Evolutionary conservation across 2,113 vertebrate species (phyloP), one percentile per base, ranked within the genome.

Genomic region (Hemiprocne comata): DNA sequence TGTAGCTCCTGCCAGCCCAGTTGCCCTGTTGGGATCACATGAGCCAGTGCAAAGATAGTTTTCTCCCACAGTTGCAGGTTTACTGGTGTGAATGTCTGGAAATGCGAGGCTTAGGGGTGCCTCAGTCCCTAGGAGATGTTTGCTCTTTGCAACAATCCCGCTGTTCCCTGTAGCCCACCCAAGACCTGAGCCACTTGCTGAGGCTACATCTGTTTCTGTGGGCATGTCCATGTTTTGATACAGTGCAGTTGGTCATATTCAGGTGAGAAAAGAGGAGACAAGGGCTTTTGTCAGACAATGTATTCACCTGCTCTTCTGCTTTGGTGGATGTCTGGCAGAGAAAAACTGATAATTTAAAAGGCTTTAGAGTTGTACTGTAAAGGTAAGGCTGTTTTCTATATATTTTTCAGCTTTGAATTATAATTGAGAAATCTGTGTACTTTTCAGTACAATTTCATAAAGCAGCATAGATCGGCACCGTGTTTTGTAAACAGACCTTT

Each of bases 241-340:
- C 23, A 55, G 67, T 9, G 48, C 1, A 0, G 57, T 2, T 38
- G 44, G 42, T 57, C 2, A 0, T 14, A n/a, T 29, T 31, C 53
- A 20, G 54, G 67, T 76, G 69, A 36, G 24, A 15, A 53, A 44
- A 46, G 50, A 42, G 33, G 46, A 60, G 44, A 58, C 5, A 5
- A 70, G 20, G 46, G 15, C 23, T 65, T 14, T 7, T 53, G 25
- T 42, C 9, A 13, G 10, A 36, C 18, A 17, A 2, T 11, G 9
- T 34, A 36, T 65, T 92, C 53, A 5, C 29, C 29, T 54, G 36
- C 21, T 67, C 83, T 87, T 34, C 51, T 72, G 48, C 38, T 67
- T 58, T 12, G 24, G 48, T 53, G 42, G 51, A 33, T 15, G 38
- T 29, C 21, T 15, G 5, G n/a, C 54, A 74, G 42, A 90, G 40